Evolutionary conservation across 2,888 invertebrate genomes (phyloP), one percentile per base, ranked within the genome.

Genomic region (Xestia c-nigrum): DNA sequence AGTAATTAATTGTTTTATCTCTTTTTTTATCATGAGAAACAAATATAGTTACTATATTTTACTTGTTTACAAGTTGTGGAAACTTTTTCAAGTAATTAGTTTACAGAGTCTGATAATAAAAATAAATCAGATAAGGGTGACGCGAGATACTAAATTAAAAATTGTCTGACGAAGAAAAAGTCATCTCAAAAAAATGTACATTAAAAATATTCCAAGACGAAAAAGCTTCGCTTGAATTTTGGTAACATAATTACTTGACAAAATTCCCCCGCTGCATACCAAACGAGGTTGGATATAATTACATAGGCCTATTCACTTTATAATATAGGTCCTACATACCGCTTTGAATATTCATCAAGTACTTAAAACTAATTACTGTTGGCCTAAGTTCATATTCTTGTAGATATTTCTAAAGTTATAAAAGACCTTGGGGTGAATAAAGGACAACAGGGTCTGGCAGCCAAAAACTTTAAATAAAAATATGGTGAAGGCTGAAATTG

Each of bases 331-430:
- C 47, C 43, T 74, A 85, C 64, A 50, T 38, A 73, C 76, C 31
- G 70, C 52, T 40, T 40, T 85, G 77, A 85, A 83, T 85, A 85
- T 85, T 85, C 68, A 85, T 66, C 12, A 82, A 72, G 71, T 76
- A 83, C 83, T 85, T 72, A 76, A 76, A 76, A 70, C 69, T 85
- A 76, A 85, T 85, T 78, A 83, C 71, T 70, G 72, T 70, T 61
- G 70, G 59, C 38, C 57, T 73, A 19, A 80, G 66, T 63, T 82
- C 24, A 78, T 24, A 5, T 67, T 82, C 38, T 74, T 66, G 59
- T 73, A 61, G 64, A 72, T 73, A 69, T 78, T 38, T 84, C 55
- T 63, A 24, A 85, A 82, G 52, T 78, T 70, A 70, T 47, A 67
- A 55, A 43, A 59, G 24, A 72, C 72, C 63, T 78, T 74, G 74